Base-by-base conservation (phyloP, 2,888 invertebrate genomes). In the Aleiodes leptofemur region DNA sequence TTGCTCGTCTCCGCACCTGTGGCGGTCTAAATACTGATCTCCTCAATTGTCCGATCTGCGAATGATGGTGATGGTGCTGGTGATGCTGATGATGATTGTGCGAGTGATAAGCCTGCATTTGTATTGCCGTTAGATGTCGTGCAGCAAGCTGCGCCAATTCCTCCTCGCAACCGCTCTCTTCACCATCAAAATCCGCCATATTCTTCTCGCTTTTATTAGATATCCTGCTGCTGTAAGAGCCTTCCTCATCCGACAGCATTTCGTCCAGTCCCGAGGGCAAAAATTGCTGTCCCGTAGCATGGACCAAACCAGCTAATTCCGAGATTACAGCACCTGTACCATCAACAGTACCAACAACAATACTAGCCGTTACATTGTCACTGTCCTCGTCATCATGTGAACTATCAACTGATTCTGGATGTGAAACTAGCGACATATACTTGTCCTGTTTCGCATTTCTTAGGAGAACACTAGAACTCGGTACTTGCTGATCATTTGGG, bases 161-260 rank as follows among this genome's bases (percentile, higher is more conserved):
- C 86, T 96, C 96, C 85, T 97, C 97, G 86, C 96, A 96, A 0
- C 94, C 96, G 8, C 96, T 96, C 85, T 96, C 96, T 84, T 95
- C 95, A 5, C 97, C 97, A 85, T 98, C 98, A 85, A 98, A 95
- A 89, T 98, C 97, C 0, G 96, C 97, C 93, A 97, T 94, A 89
- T 97, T 97, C 82, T 97, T 97, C 84, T 97, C 97, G 1, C 97
- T 97, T 90, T 97, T 97, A 82, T 96, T 96, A 78, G 97, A 97
- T 91, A 97, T 94, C 48, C 96, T 93, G 0, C 97, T 97, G n/a
- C 97, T 97, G 82, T 97, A 96, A 85, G 97, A 97, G n/a, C 96
- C 97, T 72, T 89, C 89, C 59, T 89, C 89, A 57, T 89, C 89
- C 0, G 89, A 89, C 0, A 89, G 81, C 85, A 89, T 86, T 23